These are phyloP conservation scores for Brassicogethes aeneus DNA, from an alignment of 2,888 invertebrate genomes.

Conservation along the genomic window DNA sequence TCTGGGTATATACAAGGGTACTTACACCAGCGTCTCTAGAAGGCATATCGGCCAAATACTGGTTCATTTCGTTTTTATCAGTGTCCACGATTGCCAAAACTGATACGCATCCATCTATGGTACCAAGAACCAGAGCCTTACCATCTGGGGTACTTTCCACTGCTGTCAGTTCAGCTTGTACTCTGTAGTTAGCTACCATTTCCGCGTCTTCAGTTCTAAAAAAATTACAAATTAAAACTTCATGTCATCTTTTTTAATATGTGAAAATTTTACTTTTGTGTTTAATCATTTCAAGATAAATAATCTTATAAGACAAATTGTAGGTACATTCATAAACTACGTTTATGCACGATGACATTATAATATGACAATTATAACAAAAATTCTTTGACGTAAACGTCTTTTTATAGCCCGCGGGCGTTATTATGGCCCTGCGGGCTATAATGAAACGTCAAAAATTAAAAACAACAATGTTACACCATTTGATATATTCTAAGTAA, in stretches of 20 bases:
- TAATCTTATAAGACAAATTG: no score
- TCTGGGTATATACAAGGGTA: no score
- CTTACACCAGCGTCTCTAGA: slow-evolving; percentile 61
- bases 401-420: no score
- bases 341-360: no score
- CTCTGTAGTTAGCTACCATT: slow-evolving; percentile 86
- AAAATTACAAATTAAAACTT: slow-evolving; percentile 8
- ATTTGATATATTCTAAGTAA: no score
- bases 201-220: slow-evolving; percentile 75
- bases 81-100: slow-evolving; percentile 73
- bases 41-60: slow-evolving; percentile 56
- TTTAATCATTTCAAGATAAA: neutral
- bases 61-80: slow-evolving; percentile 53
- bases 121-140: slow-evolving; percentile 74
- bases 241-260: slow-evolving; percentile 3
- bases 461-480: no score
- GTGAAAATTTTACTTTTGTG: slow-evolving; percentile 1
- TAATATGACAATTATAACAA: no score
- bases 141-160: slow-evolving; percentile 81
- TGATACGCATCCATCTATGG: slow-evolving; percentile 89
- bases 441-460: no score
- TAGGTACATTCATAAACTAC: no score
- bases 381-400: no score
- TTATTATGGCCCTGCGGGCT: no score
- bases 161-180: slow-evolving; percentile 82